Evolutionary conservation across 2,888 invertebrate genomes (phyloP).

Genomic region (Acanthosepion pharaonis): DNA sequence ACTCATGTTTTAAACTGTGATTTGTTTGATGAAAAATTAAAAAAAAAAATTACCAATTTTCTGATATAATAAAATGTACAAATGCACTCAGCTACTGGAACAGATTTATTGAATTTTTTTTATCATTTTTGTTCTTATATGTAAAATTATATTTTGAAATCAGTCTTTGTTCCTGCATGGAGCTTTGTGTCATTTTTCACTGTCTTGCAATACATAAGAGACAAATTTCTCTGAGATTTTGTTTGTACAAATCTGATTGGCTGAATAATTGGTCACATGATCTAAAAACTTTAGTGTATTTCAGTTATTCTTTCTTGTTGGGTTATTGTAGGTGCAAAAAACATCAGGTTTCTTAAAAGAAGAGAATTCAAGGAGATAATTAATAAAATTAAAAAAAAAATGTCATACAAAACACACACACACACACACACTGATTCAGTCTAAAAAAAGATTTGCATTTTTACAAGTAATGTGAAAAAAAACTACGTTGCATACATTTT

Average conservation of each 20-base stretch:
- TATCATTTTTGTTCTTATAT: not conserved
- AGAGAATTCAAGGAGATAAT: not conserved
- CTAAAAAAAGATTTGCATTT: not conserved
- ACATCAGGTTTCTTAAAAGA: not conserved
- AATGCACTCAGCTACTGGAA: not conserved
- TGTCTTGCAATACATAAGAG: not conserved
- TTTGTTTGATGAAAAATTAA: too few relatives aligned
- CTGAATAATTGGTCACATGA: not conserved
- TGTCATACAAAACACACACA: not conserved
- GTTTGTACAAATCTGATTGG: not conserved
- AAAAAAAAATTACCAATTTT: too few relatives aligned
- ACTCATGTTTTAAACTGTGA: too few relatives aligned
- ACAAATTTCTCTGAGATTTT: not conserved
- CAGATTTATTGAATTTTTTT: not conserved
- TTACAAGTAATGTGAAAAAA: not conserved
- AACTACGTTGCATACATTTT: not conserved
- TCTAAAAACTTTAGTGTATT: not conserved
- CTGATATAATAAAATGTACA: too few relatives aligned
- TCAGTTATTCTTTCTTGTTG: not conserved
- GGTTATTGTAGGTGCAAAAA: not conserved
- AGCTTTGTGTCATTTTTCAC: not conserved
- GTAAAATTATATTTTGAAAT: not conserved
- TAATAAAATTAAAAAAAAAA: not conserved
- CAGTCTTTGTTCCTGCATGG: not conserved
- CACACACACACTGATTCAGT: not conserved